These are phyloP conservation scores for Euura saliciscinereae DNA, from an alignment of 1,140 invertebrate genomes.

Conservation along the genomic window DNA sequence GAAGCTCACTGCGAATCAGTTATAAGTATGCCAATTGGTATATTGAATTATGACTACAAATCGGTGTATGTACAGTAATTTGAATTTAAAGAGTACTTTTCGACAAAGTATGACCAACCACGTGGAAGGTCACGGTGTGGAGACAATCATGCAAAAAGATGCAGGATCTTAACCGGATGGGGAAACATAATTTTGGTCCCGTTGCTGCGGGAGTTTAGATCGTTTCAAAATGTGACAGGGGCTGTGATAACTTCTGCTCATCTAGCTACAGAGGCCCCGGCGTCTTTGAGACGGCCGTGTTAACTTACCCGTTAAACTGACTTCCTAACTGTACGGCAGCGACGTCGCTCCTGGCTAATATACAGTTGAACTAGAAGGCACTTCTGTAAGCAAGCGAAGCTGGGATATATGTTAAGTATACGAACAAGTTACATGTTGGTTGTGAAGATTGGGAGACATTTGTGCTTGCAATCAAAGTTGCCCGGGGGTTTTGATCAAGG, in stretches of 20 bases:
- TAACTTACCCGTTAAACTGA: conserved; percentile 7
- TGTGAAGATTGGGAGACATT: neutral
- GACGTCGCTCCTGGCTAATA: neutral
- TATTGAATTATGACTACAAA: no score
- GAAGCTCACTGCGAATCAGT: no score
- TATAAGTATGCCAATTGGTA: no score
- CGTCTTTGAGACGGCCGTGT: neutral
- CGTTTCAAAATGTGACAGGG: neutral
- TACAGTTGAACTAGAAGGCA: neutral
- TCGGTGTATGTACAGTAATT: no score
- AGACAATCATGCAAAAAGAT: no score
- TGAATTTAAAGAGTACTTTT: no score
- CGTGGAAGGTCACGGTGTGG: no score
- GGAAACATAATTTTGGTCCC: neutral
- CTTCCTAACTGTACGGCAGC: neutral
- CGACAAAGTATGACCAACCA: no score
- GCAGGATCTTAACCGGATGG: neutral
- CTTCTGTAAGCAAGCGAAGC: neutral
- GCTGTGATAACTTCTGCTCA: neutral
- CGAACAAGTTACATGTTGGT: neutral
- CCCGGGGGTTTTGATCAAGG: neutral
- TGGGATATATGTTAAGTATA: neutral
- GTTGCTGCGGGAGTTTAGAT: neutral
- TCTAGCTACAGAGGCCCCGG: neutral
- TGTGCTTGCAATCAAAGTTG: neutral